phyloP scores from a whole-genome alignment of 2,888 invertebrate genomes.

The Ferrisia virgata region DNA sequence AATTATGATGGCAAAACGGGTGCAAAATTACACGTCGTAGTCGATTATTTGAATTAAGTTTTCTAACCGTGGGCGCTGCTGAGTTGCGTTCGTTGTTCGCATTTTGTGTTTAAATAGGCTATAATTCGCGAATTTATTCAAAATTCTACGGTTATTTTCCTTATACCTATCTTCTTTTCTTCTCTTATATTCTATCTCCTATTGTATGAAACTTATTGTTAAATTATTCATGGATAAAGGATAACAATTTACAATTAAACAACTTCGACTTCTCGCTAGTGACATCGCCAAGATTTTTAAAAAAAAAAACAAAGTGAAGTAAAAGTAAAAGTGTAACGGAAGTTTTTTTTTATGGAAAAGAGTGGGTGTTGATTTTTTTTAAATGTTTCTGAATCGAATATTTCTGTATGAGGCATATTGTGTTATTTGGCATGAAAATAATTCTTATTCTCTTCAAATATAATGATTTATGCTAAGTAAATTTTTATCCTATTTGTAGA shows the following conservation, averaged over 20 bases:
- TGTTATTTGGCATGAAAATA: no score
- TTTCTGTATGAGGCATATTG: no score
- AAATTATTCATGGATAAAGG: background rate
- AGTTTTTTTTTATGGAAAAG: no score
- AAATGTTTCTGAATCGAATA: no score
- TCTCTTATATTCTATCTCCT: background rate
- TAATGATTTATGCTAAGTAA: no score
- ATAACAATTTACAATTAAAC: background rate
- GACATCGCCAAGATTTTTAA: no score
- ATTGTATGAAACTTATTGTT: background rate
- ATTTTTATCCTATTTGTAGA: no score
- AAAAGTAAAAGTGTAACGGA: no score
- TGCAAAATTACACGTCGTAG: background rate
- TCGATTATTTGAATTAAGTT: background rate
- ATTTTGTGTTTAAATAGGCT: background rate
- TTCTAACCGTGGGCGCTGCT: background rate
- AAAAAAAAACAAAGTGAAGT: no score
- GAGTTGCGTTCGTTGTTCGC: no score
- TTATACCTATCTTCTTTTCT: background rate
- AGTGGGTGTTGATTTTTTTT: no score
- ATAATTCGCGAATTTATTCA: background rate
- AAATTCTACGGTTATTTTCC: background rate
- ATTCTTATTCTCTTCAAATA: no score
- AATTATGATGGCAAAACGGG: background rate
- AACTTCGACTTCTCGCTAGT: background rate